Evolutionary conservation across 2,888 invertebrate species (phyloP).

Genomic region (Mystacides longicornis): DNA sequence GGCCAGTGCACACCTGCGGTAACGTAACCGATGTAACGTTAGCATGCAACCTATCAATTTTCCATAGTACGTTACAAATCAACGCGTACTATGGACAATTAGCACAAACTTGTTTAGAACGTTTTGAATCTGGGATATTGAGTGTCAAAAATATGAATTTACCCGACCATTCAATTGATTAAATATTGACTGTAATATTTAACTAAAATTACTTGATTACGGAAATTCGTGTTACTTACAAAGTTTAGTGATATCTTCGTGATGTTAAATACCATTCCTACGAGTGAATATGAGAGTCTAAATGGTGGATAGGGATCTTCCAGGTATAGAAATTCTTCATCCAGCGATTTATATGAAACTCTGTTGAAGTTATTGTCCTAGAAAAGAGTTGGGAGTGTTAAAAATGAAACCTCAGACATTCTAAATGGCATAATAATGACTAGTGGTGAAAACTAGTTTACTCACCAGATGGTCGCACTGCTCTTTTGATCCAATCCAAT

Average conservation of each 20-base stretch:
- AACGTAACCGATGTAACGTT: no score
- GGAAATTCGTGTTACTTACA: conserved; percentile 29
- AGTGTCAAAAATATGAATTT: no score
- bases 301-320: neutral
- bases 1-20: no score
- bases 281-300: neutral
- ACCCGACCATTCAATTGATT: no score
- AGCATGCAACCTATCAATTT: no score
- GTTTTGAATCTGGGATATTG: no score
- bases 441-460: conserved; percentile 9
- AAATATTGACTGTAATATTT: neutral
- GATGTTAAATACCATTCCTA: conserved; percentile 33
- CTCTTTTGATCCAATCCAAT: conserved; percentile 44
- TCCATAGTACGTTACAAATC: no score
- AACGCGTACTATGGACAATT: no score
- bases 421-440: no score
- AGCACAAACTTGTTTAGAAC: no score
- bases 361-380: neutral
- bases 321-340: no score
- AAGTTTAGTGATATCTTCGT: conserved; percentile 38
- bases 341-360: neutral
- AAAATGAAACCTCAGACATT: no score
- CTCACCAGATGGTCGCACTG: conserved; percentile 40
- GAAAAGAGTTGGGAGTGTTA: neutral
- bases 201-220: neutral